Evolutionary conservation across 2,113 vertebrate species (phyloP), one percentile per base, ranked within the genome.

Genomic region (Thalassoma bifasciatum): DNA sequence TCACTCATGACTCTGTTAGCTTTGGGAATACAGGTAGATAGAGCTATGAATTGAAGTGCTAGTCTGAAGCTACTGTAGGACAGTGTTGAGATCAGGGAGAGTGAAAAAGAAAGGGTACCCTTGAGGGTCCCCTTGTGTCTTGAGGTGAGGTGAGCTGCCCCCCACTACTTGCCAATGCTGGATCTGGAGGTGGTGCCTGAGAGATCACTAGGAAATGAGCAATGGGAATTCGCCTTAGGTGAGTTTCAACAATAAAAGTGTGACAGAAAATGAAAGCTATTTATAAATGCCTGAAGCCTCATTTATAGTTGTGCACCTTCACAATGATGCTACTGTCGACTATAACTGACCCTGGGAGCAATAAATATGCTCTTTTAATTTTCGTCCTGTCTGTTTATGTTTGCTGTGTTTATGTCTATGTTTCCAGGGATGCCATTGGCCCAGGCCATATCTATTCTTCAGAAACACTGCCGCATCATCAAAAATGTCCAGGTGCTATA

Each of bases 201-300:
- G 94, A 96, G 98, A 83, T 99, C 98, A 94, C 94, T 99, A 89
- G 98, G 98, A 94, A 98, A 99, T 93, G 97, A 99, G 91, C 98
- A 97, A 97, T 99, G 98, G 98, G 98, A 99, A 94, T 98, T 99
- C 81, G 96, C 97, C 74, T 93, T 99, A 93, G 98, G 98, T 99
- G 77, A 93, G 91, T 83, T 23, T 64, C n/a, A 52, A n/a, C 8
- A 12, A 37, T 7, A 40, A 2, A 17, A 46, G 5, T 14, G 17
- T 8, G 7, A 19, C 14, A 12, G 6, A 62, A 38, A 23, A 26
- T 9, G 22, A 16, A 51, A 47, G 24, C 10, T 4, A 23, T 49
- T 30, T 17, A 37, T 24, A 22, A 4, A 36, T 59, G 4, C 26
- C 21, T 23, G 2, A 57, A 53, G 22, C 16, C 23, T n/a, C 5